Evolutionary conservation across 2,888 invertebrate species (phyloP).

Genomic region (Meganola albula): DNA sequence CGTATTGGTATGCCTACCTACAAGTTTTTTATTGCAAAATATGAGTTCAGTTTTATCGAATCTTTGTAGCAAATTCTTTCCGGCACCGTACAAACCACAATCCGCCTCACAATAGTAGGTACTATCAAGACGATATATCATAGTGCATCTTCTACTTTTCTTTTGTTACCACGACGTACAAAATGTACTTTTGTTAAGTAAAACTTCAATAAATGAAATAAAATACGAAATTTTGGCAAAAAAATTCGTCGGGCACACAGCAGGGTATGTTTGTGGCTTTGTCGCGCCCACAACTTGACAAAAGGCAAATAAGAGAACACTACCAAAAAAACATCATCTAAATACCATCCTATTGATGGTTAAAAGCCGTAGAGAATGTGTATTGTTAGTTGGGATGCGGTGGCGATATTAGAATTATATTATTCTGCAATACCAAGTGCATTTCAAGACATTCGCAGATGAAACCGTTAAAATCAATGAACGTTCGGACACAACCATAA

Average conservation of each 20-base stretch:
- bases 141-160: conserved; percentile 65
- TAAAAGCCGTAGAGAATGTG: conserved; percentile 72
- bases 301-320: conserved; percentile 76
- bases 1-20: too few relatives aligned
- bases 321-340: conserved; percentile 71
- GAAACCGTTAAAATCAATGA: conserved; percentile 37
- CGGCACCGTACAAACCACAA: too few relatives aligned
- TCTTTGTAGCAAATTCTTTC: too few relatives aligned
- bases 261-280: conserved; percentile 72
- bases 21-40: too few relatives aligned
- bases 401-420: conserved; percentile 74
- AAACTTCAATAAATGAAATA: conserved; percentile 66
- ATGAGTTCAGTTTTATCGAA: too few relatives aligned
- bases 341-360: conserved; percentile 73
- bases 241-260: conserved; percentile 67
- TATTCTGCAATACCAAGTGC: conserved; percentile 43
- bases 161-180: conserved; percentile 23
- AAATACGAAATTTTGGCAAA: conserved; percentile 68
- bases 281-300: conserved; percentile 75
- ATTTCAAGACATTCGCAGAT: conserved; percentile 23
- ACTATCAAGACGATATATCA: conserved; percentile 64
- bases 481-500: conserved; percentile 27
- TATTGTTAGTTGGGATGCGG: conserved; percentile 67
- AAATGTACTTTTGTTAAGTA: conserved; percentile 48
- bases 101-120: conserved; percentile 47